These are phyloP conservation scores for Acrossocheilus wenchowensis DNA, from an alignment of 2,797 vertebrate genomes.

Conservation along the genomic window DNA sequence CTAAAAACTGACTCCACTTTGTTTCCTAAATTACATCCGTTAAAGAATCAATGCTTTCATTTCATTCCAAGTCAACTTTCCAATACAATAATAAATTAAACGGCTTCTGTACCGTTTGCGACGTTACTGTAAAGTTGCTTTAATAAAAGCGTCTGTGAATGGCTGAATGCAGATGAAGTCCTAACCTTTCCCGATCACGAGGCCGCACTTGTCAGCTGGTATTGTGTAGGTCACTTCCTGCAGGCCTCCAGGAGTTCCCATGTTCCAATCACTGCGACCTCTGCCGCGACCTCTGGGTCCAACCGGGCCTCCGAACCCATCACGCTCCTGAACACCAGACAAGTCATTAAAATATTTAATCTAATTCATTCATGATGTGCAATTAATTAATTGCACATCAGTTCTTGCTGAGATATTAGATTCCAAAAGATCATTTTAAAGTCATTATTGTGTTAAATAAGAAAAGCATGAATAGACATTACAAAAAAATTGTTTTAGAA, in stretches of 20 bases:
- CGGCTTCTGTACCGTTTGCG: too few relatives aligned
- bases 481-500: background rate
- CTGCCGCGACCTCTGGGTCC: constrained; percentile 86
- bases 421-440: background rate
- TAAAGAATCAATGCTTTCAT: background rate
- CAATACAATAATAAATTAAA: background rate
- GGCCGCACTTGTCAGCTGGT: constrained; percentile 96
- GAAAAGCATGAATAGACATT: background rate
- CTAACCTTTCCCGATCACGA: constrained; percentile 97
- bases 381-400: background rate
- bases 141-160: background rate
- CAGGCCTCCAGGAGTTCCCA: constrained; percentile 85
- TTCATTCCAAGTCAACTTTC: background rate
- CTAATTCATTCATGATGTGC: background rate
- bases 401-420: background rate
- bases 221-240: constrained; percentile 97
- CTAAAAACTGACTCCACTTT: background rate
- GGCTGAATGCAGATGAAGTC: background rate
- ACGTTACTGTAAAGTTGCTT: background rate
- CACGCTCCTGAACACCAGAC: constrained; percentile 83
- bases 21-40: background rate
- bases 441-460: background rate
- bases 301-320: constrained; percentile 88
- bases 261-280: constrained; percentile 86
- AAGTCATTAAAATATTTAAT: background rate